A percentile compares a stretch with the other conserved stretches of the same genome.
Evolutionary conservation across 2,113 vertebrate genomes (phyloP).

Genomic region (Mormyrus iriodes): DNA sequence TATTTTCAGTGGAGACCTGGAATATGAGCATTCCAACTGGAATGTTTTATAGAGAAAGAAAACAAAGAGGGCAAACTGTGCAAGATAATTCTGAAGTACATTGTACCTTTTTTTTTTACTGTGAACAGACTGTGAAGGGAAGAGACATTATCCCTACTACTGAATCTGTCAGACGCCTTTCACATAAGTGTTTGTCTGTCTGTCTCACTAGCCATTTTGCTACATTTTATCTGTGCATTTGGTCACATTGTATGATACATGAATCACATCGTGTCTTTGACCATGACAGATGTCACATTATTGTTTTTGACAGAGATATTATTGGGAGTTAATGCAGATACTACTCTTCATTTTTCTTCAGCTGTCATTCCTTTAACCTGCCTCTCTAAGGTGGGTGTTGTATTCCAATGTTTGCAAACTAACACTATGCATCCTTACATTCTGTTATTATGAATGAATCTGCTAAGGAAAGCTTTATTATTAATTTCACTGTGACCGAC

Average conservation of each 20-base stretch:
- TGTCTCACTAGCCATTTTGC: neutral
- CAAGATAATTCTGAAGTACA: neutral
- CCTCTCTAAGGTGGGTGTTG: neutral
- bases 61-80: neutral
- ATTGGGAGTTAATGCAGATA: neutral
- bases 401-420: neutral
- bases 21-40: neutral
- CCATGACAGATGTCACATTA: neutral
- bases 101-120: neutral
- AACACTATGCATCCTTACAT: conserved; percentile 15
- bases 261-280: neutral
- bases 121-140: conserved; percentile 9
- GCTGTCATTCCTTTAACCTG: neutral
- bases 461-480: conserved; percentile 10
- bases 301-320: neutral
- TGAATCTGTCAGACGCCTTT: neutral
- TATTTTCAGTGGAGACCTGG: neutral
- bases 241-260: neutral
- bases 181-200: neutral
- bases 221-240: neutral
- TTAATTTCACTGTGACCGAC: conserved; percentile 24
- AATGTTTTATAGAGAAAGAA: neutral
- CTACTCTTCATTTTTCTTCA: neutral
- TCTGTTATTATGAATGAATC: neutral
- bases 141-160: neutral